phyloP scores from a whole-genome alignment of 2,888 invertebrate genomes.

The Lordiphosa fenestrarum region DNA sequence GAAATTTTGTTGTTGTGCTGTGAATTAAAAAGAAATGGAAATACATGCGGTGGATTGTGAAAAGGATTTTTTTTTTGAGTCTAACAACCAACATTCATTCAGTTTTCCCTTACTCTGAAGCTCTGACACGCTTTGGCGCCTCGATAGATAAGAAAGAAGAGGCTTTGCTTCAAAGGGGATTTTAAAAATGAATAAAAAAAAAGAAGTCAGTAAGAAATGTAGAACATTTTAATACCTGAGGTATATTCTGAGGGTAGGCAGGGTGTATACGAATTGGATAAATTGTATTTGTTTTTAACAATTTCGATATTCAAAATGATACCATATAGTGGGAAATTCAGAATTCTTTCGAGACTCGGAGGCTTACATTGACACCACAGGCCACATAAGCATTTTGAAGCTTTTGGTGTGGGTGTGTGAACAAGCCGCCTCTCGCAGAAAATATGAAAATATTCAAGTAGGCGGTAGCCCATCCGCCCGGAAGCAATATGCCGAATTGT shows the following conservation, averaged over 20 bases:
- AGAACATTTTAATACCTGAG: slow-evolving; percentile 35
- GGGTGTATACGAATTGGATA: slow-evolving; percentile 3
- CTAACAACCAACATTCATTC: slow-evolving; percentile 17
- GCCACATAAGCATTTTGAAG: no score
- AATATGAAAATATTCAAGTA: no score
- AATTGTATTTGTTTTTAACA: not conserved
- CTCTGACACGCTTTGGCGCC: slow-evolving; percentile 73
- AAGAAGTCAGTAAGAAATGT: slow-evolving; percentile 7
- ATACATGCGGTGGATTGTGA: slow-evolving; percentile 57
- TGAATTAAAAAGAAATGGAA: slow-evolving; percentile 40
- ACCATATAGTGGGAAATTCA: no score
- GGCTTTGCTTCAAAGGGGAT: slow-evolving; percentile 65
- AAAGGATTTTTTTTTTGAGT: slow-evolving; percentile 55
- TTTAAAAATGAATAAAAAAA: slow-evolving; percentile 41
- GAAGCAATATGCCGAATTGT: no score
- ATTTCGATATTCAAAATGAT: no score
- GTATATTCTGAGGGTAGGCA: slow-evolving; percentile 8
- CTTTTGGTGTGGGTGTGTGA: no score
- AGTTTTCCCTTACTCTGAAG: slow-evolving; percentile 15
- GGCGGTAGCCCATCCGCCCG: no score
- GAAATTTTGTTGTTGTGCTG: slow-evolving; percentile 56
- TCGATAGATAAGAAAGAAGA: slow-evolving; percentile 56
- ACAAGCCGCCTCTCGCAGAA: no score
- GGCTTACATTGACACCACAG: no score
- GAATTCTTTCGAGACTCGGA: no score